phyloP scores from a whole-genome alignment of 2,797 vertebrate genomes.

The Somateria mollissima region DNA sequence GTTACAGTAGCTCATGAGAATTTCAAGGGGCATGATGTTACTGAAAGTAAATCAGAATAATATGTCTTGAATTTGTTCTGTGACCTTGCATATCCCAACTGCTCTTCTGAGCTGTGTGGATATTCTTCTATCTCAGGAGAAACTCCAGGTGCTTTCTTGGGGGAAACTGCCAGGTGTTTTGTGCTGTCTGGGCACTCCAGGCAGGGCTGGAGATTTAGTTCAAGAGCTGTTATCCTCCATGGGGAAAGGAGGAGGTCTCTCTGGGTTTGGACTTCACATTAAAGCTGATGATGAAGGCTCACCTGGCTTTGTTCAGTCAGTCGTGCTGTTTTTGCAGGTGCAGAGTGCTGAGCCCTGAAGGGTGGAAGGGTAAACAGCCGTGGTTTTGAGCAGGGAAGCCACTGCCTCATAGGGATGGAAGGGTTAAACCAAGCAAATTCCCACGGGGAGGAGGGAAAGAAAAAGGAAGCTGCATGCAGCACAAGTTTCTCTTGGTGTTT shows the following conservation, averaged over 20 bases:
- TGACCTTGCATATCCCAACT: background rate
- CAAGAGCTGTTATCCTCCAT: background rate
- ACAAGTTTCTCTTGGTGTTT: constrained; percentile 52
- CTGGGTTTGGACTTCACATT: constrained; percentile 58
- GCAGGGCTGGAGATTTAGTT: background rate
- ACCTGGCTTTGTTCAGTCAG: constrained; percentile 44
- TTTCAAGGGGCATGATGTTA: background rate
- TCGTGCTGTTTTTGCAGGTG: constrained; percentile 36
- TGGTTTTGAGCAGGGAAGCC: constrained; percentile 11
- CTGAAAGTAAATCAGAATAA: background rate
- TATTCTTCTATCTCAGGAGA: background rate
- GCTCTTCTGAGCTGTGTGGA: background rate
- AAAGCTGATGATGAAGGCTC: constrained; percentile 19
- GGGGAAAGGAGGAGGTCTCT: constrained; percentile 1
- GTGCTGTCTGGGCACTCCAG: background rate
- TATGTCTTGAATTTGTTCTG: background rate
- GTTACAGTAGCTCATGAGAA: background rate
- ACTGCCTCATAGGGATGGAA: background rate
- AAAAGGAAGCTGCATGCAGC: constrained; percentile 34
- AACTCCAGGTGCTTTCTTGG: constrained; percentile 31
- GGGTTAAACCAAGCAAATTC: constrained; percentile 66
- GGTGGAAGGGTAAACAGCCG: constrained; percentile 2
- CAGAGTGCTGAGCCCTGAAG: constrained; percentile 28
- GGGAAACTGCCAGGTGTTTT: constrained; percentile 19
- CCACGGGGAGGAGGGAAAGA: constrained; percentile 52